phyloP scores from a whole-genome alignment of 2,888 invertebrate species.

The Synergus itoensis region DNA sequence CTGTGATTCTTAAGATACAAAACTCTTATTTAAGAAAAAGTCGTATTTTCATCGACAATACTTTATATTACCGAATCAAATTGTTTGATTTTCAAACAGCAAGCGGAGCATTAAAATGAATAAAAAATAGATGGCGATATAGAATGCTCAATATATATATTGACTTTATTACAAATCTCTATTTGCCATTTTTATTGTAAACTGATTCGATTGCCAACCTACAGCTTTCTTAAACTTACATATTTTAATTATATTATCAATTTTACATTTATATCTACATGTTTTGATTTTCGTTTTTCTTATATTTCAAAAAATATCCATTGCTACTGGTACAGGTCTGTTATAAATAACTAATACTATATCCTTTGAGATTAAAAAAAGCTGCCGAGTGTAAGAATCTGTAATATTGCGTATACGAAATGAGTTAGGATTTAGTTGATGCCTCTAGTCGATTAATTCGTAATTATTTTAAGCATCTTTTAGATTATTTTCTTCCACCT shows the following conservation, averaged over 20 bases:
- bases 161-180: constrained; percentile 15
- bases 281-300: not conserved
- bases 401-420: constrained; percentile 33
- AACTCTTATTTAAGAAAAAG: constrained; percentile 31
- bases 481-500: not conserved
- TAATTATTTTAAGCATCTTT: constrained; percentile 32
- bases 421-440: constrained; percentile 36
- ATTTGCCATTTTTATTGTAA: constrained; percentile 13
- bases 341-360: not conserved
- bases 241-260: not conserved
- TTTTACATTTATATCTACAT: not conserved
- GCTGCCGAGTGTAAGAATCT: constrained; percentile 19
- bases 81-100: not conserved
- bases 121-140: not conserved
- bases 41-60: constrained; percentile 33
- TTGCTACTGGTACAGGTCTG: not conserved
- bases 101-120: not conserved
- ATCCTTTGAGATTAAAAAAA: not conserved
- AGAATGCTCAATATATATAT: not conserved
- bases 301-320: not conserved
- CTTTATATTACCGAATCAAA: constrained; percentile 21
- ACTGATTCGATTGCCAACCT: not conserved
- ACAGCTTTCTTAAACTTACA: not conserved
- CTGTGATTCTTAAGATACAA: constrained; percentile 39
- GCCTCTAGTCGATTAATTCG: constrained; percentile 35